Conservation (phyloP, 2,113 vertebrate genomes). For the Arenaria interpres region DNA sequence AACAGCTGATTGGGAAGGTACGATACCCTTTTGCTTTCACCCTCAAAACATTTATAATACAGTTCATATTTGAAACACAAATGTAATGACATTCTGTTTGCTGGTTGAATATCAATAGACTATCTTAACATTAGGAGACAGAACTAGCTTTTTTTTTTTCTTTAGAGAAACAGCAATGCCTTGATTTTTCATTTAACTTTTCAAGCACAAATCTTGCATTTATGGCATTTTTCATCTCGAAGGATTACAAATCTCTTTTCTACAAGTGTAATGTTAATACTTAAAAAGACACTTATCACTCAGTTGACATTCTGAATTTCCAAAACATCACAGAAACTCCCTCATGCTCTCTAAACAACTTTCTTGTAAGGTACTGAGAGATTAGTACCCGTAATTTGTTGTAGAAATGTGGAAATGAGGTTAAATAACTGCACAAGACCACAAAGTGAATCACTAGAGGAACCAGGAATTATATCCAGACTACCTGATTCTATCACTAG, state of each 20-base stretch:
- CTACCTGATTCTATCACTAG: not conserved
- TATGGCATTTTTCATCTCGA: not conserved
- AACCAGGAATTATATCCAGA: not conserved
- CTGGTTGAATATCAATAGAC: not conserved
- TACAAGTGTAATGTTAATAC: not conserved
- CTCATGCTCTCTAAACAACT: not conserved
- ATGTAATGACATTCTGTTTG: not conserved
- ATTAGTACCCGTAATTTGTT: not conserved
- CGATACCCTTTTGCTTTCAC: not conserved
- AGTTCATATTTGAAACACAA: not conserved
- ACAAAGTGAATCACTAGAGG: not conserved
- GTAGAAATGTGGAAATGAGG: not conserved
- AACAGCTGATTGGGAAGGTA: not conserved
- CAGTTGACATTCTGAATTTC: not conserved
- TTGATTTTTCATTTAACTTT: constrained; percentile 27
- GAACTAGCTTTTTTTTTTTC: not conserved
- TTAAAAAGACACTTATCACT: not conserved
- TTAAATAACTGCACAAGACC: not conserved
- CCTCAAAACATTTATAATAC: not conserved
- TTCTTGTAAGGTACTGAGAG: not conserved
- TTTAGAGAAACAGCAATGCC: not conserved
- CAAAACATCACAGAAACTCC: not conserved
- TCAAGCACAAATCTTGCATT: not conserved
- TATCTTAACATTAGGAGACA: not conserved
- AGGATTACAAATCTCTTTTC: not conserved